Evolutionary conservation across 2,113 vertebrate genomes (phyloP).

Genomic region (Turdus rufiventris): DNA sequence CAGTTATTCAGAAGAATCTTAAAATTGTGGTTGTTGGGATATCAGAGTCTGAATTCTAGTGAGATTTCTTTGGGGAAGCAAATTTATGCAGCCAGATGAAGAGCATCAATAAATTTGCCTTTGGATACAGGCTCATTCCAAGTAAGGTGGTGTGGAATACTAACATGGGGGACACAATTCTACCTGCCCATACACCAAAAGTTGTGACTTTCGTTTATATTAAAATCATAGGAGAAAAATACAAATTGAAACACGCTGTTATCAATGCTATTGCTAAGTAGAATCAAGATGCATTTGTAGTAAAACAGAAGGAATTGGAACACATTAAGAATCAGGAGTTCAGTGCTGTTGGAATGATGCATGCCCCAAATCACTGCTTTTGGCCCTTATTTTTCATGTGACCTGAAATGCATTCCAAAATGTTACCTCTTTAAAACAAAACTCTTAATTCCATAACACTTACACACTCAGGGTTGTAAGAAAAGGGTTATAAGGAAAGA

Average conservation of each 20-base stretch:
- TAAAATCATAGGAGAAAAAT: background rate
- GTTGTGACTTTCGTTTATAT: background rate
- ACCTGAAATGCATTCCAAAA: constrained; percentile 17
- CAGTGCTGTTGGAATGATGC: background rate
- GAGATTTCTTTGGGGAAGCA: background rate
- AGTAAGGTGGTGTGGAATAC: background rate
- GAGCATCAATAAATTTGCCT: background rate
- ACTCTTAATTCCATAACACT: background rate
- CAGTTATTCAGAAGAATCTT: background rate
- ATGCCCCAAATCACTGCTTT: background rate
- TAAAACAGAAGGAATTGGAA: background rate
- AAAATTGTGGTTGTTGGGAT: background rate
- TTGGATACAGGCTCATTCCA: background rate
- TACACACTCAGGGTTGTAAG: background rate
- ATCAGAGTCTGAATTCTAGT: background rate
- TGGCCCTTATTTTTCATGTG: background rate
- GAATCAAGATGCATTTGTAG: background rate
- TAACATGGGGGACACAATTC: background rate
- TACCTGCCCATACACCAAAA: background rate
- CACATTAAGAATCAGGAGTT: background rate
- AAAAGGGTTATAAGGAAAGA: background rate
- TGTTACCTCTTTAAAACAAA: background rate
- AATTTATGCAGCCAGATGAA: background rate
- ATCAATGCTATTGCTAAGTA: background rate
- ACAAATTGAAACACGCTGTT: background rate